A percentile compares a stretch with the other conserved stretches of the same genome.
Conservation (phyloP, 1,140 invertebrate species). For the Oreohelix idahoensis region DNA sequence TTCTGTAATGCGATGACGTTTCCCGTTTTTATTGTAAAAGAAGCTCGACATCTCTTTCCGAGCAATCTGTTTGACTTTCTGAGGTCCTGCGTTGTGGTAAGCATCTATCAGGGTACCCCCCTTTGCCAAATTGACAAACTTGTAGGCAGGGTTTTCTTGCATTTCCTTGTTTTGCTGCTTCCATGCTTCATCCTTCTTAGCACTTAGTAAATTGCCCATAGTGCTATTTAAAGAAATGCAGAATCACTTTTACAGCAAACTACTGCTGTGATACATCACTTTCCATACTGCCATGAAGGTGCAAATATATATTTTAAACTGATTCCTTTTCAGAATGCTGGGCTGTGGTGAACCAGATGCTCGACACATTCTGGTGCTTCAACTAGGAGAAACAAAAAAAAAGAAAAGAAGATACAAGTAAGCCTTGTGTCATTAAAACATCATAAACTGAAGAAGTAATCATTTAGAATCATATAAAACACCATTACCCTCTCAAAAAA, state of each 20-base stretch:
- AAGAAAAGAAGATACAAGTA: too few relatives aligned
- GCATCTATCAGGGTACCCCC: slow-evolving; percentile 81
- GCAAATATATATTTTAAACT: neutral
- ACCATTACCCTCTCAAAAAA: too few relatives aligned
- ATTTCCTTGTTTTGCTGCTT: slow-evolving; percentile 74
- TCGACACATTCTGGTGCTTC: neutral
- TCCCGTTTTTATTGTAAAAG: slow-evolving; percentile 92
- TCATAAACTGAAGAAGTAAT: too few relatives aligned
- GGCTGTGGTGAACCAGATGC: neutral
- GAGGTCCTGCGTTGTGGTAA: slow-evolving; percentile 81
- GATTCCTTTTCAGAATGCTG: neutral
- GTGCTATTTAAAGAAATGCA: neutral
- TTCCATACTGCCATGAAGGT: neutral
- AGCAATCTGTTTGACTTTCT: slow-evolving; percentile 86
- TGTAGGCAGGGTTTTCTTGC: slow-evolving; percentile 74
- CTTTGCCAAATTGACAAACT: slow-evolving; percentile 72
- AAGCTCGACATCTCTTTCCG: slow-evolving; percentile 89
- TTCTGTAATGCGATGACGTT: slow-evolving; percentile 88
- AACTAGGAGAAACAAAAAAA: neutral
- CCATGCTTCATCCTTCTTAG: slow-evolving; percentile 70
- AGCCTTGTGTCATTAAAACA: too few relatives aligned
- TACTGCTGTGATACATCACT: neutral
- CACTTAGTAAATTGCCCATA: slow-evolving; percentile 22
- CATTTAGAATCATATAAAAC: too few relatives aligned
- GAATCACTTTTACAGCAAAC: neutral